phyloP scores from a whole-genome alignment of 2,888 invertebrate species.

The Acronicta aceris region DNA sequence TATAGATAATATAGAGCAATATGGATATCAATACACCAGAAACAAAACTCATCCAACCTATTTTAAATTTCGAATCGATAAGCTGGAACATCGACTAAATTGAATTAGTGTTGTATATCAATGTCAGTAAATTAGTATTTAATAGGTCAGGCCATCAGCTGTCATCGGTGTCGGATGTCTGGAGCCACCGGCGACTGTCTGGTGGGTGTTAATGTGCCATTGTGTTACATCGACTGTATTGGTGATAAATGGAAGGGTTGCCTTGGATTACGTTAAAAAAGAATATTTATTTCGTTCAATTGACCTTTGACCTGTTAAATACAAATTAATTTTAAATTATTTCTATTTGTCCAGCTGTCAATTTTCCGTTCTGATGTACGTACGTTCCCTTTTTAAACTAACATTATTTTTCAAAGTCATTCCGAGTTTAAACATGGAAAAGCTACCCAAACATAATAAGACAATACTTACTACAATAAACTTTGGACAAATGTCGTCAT shows the following conservation, averaged over 20 bases:
- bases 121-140: slow-evolving; percentile 55
- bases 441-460: too few species aligned
- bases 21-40: background rate
- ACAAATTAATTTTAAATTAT: background rate
- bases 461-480: too few species aligned
- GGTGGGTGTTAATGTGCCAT: slow-evolving; percentile 46
- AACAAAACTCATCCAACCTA: slow-evolving; percentile 17
- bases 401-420: too few species aligned
- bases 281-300: background rate
- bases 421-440: too few species aligned
- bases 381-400: background rate
- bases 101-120: slow-evolving; percentile 46
- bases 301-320: background rate
- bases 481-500: too few species aligned
- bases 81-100: slow-evolving; percentile 43
- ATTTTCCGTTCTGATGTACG: too few species aligned
- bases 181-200: slow-evolving; percentile 48
- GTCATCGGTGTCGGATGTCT: slow-evolving; percentile 42
- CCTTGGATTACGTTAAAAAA: slow-evolving; percentile 16
- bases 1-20: too few species aligned
- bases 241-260: slow-evolving; percentile 22
- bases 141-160: slow-evolving; percentile 58
- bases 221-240: slow-evolving; percentile 31
- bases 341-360: background rate
- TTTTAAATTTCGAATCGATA: slow-evolving; percentile 6